Evolutionary conservation across 2,888 invertebrate species (phyloP).

Genomic region (Cryptocheilus praepositus): DNA sequence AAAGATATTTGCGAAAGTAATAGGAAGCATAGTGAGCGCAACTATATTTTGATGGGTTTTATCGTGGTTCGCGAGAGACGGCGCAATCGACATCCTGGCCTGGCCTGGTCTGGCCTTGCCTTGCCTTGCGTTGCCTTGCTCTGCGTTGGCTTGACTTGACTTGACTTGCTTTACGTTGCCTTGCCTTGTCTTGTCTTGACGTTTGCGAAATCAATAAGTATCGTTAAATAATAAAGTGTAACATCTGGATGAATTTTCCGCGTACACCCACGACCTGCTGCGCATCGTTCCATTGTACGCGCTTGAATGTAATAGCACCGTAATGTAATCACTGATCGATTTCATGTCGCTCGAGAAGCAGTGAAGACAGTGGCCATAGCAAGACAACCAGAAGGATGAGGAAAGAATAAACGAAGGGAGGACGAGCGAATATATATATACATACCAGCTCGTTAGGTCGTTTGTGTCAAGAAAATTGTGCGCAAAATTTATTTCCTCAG

Average conservation of each 20-base stretch:
- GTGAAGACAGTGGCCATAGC: neutral
- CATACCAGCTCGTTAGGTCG: no score
- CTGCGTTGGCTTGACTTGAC: no score
- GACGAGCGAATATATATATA: no score
- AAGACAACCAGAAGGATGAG: neutral
- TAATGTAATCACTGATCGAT: constrained; percentile 33
- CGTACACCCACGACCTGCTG: constrained; percentile 41
- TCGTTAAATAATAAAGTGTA: constrained; percentile 60
- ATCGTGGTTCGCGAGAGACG: constrained; percentile 23
- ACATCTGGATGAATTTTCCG: constrained; percentile 61
- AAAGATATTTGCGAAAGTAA: neutral
- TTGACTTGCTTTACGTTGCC: no score
- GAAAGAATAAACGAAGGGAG: neutral
- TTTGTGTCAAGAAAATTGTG: no score
- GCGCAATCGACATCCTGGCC: constrained; percentile 14
- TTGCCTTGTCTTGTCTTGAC: constrained; percentile 11
- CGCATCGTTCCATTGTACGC: constrained; percentile 22
- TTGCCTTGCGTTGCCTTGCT: no score
- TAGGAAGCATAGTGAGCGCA: neutral
- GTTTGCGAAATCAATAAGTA: constrained; percentile 57
- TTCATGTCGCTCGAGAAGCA: neutral
- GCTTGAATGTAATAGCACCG: constrained; percentile 18
- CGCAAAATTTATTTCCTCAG: no score
- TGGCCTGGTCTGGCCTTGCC: no score
- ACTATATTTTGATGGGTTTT: neutral